Evolutionary conservation across 2,888 invertebrate genomes (phyloP).

Genomic region (Pristionchus exspectatus): DNA sequence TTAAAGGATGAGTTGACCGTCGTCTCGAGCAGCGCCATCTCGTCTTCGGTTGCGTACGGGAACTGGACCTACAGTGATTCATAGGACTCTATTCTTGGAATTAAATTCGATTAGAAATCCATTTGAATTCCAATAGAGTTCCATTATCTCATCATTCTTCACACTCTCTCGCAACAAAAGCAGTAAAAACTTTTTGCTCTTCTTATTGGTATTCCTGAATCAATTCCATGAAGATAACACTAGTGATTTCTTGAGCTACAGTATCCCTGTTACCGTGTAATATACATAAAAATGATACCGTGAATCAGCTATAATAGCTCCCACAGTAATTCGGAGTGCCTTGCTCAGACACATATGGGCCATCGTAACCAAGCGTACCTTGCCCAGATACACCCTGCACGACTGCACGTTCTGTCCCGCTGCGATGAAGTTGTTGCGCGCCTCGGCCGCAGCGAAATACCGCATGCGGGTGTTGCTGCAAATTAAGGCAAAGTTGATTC

Average conservation of each 20-base stretch:
- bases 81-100: too few species aligned
- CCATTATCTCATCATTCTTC: too few species aligned
- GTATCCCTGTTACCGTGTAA: background rate
- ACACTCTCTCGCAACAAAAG: too few species aligned
- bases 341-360: too few species aligned
- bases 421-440: slow-evolving; percentile 82
- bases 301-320: background rate
- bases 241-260: background rate
- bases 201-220: too few species aligned
- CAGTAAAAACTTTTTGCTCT: too few species aligned
- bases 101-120: too few species aligned
- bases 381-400: slow-evolving; percentile 81
- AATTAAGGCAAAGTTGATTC: too few species aligned
- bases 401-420: slow-evolving; percentile 82
- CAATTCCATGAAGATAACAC: too few species aligned
- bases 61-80: slow-evolving; percentile 79
- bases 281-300: background rate
- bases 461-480: slow-evolving; percentile 80
- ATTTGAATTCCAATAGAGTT: too few species aligned
- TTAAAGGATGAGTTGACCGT: slow-evolving; percentile 81
- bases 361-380: slow-evolving; percentile 75
- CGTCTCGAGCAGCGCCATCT: slow-evolving; percentile 80
- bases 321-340: background rate
- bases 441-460: slow-evolving; percentile 81
- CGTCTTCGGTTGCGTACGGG: slow-evolving; percentile 82